phyloP scores from a whole-genome alignment of 2,113 vertebrate species.

The Melanotaenia duboulayi region DNA sequence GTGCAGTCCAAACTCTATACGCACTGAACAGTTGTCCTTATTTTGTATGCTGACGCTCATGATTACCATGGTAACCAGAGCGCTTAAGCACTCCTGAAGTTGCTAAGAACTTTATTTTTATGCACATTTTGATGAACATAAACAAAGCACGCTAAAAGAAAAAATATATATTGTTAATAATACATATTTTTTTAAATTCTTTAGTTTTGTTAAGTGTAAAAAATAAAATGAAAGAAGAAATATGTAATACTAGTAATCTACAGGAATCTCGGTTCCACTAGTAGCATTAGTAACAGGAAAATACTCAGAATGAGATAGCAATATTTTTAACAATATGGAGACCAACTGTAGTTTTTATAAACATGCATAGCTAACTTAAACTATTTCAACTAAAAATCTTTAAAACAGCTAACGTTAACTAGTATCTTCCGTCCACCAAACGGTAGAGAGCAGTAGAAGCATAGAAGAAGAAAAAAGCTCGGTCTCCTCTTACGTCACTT shows the following conservation, averaged over 20 bases:
- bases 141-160: no score
- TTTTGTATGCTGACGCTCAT: background rate
- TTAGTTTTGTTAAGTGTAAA: no score
- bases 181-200: no score
- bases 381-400: fast-evolving
- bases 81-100: background rate
- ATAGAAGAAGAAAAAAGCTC: background rate
- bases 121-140: background rate
- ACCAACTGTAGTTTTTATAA: no score
- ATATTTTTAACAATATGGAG: no score
- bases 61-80: conserved; percentile 46
- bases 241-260: no score
- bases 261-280: no score
- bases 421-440: background rate
- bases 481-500: conserved; percentile 31
- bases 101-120: background rate
- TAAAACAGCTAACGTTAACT: background rate
- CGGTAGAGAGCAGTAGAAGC: conserved; percentile 37
- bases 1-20: background rate
- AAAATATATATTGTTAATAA: no score
- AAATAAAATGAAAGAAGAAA: no score
- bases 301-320: no score
- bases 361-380: background rate
- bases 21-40: background rate
- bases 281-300: no score